Base-by-base conservation (phyloP, 2,888 invertebrate genomes). In the Metacarcinus magister region DNA sequence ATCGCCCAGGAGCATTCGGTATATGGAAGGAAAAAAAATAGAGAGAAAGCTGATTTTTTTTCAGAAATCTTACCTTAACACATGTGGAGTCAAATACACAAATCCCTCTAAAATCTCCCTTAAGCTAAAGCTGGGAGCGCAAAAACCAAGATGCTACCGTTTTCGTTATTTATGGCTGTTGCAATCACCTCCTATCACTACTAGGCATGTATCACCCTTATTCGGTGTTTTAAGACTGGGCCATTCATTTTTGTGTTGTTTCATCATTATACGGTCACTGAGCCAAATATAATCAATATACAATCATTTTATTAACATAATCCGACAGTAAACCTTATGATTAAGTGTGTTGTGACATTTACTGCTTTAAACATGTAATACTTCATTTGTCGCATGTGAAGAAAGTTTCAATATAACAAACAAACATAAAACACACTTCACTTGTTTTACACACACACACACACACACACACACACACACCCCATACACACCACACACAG, bases 371-470 rank as follows among this genome's bases (percentile, higher is more conserved):
- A 10, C 8, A 87, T 87, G 5, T 87, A 87, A 87, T 23, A 87
- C 87, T 23, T 87, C 32, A 48, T 48, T 48, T 48, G 48, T 48
- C 48, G 48, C 13, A 48, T 48, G 48, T 48, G 48, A 48, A 48
- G 48, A 48, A 48, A 28, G 87, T 87, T 87, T 87, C 87, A 87
- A 28, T 16, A 87, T 87, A 87, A n/a, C n/a, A 19, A 87, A 87
- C 87, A 87, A 87, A 28, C 87, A 87, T 87, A 87, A 87, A 87
- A 87, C n/a, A 87, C 87, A 87, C 13, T 5, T 48, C 48, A n/a
- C n/a, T n/a, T n/a, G n/a, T n/a, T 67, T 32, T 93, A 93, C 60
- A 93, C 60, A 93, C 60, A 75, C 54, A 93, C 54, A 54, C 60
- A 28, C 60, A 93, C 60, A 54, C 60, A 93, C 60, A 67, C 60